Conservation (phyloP, 2,797 vertebrate genomes). For the Saxicola maurus region DNA sequence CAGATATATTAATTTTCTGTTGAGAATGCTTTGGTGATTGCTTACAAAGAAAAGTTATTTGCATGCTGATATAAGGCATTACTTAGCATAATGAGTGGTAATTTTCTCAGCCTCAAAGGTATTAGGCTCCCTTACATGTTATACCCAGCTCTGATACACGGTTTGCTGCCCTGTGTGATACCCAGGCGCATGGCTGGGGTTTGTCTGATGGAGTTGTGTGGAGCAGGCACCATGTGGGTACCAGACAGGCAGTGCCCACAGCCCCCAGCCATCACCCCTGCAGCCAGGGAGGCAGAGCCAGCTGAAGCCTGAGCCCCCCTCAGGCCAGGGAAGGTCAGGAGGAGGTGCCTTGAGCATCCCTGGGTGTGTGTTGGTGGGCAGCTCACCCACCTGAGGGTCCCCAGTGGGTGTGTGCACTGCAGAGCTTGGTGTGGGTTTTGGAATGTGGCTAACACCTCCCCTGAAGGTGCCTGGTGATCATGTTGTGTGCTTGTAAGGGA, state of each 20-base stretch:
- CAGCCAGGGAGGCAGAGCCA: background rate
- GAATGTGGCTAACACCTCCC: background rate
- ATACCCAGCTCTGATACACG: background rate
- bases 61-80: conserved; percentile 51
- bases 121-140: background rate
- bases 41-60: conserved; percentile 59
- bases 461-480: background rate
- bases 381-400: background rate
- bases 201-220: background rate
- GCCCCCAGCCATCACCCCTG: background rate
- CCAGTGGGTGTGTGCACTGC: too few species aligned
- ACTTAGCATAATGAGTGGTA: conserved; percentile 54
- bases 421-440: background rate
- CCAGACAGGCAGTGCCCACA: background rate
- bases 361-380: background rate
- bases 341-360: background rate
- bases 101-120: conserved; percentile 38
- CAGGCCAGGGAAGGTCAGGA: background rate
- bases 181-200: background rate
- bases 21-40: conserved; percentile 49
- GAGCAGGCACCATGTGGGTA: background rate
- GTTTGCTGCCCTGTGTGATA: background rate
- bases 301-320: background rate
- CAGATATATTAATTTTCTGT: conserved; percentile 58
- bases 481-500: background rate